Conservation (phyloP, 2,113 vertebrate genomes). For the Orthonyx spaldingii region DNA sequence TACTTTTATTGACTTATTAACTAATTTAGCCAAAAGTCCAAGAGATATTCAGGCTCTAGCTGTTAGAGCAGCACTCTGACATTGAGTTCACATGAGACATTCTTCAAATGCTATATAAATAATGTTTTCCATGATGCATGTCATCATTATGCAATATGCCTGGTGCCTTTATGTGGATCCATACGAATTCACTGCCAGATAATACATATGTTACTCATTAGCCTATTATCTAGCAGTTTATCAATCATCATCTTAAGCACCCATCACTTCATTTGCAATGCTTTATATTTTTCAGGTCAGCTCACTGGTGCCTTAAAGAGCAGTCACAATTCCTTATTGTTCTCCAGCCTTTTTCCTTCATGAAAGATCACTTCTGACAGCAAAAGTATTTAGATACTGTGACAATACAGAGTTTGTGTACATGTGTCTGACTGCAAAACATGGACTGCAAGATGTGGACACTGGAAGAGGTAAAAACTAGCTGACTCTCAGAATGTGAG, state of each 20-base stretch:
- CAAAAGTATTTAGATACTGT: background rate
- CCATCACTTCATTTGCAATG: background rate
- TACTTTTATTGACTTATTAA: background rate
- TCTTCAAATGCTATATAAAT: background rate
- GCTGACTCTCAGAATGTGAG: rapidly evolving
- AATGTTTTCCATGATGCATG: background rate
- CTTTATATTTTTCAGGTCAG: background rate
- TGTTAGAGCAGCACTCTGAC: background rate
- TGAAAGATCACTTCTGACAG: background rate
- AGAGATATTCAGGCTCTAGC: background rate
- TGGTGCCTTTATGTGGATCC: background rate
- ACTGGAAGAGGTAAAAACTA: background rate
- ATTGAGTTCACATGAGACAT: background rate
- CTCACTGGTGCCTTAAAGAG: background rate
- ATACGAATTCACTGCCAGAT: background rate
- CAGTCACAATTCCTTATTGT: background rate
- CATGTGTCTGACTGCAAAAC: background rate
- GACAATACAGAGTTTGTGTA: background rate
- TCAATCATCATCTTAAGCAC: background rate
- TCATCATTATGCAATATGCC: background rate
- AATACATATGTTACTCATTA: background rate
- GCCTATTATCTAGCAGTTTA: background rate
- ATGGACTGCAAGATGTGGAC: background rate
- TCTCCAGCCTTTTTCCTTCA: background rate
- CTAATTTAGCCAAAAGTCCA: background rate